Evolutionary conservation across 2,888 invertebrate species (phyloP).

Genomic region (Lithodes maja): DNA sequence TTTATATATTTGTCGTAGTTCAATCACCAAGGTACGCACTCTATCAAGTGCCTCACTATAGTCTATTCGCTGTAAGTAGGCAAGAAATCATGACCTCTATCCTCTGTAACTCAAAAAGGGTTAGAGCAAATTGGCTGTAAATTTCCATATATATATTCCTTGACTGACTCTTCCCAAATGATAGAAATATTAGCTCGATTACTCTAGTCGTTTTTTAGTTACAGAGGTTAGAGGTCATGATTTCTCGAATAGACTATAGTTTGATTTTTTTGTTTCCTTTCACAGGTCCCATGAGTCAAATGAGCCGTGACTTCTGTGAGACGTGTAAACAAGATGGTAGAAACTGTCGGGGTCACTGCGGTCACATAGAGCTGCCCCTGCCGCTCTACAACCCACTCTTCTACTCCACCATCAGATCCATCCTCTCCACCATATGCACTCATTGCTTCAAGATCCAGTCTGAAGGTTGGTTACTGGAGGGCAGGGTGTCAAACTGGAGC

Average conservation of each 20-base stretch:
- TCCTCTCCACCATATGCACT: conserved; percentile 83
- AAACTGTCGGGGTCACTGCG: conserved; percentile 93
- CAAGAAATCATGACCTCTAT: too few species aligned
- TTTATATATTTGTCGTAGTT: background rate
- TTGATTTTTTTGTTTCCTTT: background rate
- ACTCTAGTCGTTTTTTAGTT: too few species aligned
- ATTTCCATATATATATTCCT: too few species aligned
- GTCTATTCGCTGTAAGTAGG: too few species aligned
- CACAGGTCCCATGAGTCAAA: conserved; percentile 73
- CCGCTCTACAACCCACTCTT: conserved; percentile 94
- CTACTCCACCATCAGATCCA: conserved; percentile 82
- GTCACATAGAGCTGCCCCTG: conserved; percentile 92
- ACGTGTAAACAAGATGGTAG: conserved; percentile 84
- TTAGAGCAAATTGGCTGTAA: too few species aligned
- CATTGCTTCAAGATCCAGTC: conserved; percentile 76
- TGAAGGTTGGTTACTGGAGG: background rate
- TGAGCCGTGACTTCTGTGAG: conserved; percentile 82
- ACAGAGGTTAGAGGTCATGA: too few species aligned
- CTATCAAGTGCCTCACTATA: background rate
- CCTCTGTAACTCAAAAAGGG: too few species aligned
- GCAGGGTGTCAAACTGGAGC: too few species aligned
- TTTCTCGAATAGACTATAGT: background rate
- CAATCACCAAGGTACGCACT: background rate
- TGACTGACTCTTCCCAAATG: too few species aligned
- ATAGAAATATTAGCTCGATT: too few species aligned